Evolutionary conservation across 2,797 vertebrate genomes (phyloP).

Genomic region (Hypotaenidia philippensis): DNA sequence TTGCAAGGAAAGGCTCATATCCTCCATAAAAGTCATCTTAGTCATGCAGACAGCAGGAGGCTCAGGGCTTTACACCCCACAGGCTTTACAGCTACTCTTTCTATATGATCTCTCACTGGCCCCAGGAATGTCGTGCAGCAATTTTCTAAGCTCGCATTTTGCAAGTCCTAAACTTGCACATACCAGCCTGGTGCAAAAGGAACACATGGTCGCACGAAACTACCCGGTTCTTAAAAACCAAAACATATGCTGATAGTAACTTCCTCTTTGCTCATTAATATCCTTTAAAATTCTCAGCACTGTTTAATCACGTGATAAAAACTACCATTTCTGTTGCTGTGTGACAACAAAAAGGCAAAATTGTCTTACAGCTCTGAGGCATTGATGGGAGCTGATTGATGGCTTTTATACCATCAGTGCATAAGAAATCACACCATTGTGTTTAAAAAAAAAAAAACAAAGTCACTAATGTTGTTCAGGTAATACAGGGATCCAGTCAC

Average conservation of each 20-base stretch:
- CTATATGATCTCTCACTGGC: not conserved
- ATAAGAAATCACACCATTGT: not conserved
- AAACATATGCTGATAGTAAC: not conserved
- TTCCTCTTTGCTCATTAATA: slow-evolving; percentile 41
- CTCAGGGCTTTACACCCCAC: not conserved
- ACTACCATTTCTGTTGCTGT: not conserved
- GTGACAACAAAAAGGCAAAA: not conserved
- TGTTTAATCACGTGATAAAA: not conserved
- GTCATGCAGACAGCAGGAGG: not conserved
- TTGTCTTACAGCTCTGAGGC: not conserved
- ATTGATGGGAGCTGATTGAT: fast-evolving
- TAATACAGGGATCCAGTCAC: not conserved
- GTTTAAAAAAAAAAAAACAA: not conserved
- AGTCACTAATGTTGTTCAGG: not conserved
- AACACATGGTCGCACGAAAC: slow-evolving; percentile 13
- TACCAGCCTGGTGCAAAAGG: not conserved
- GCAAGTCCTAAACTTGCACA: not conserved
- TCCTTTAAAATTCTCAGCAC: not conserved
- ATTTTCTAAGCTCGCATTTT: not conserved
- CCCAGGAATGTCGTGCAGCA: not conserved
- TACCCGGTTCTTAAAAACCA: not conserved
- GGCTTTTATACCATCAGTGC: not conserved
- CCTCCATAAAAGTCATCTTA: not conserved
- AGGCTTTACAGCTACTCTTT: not conserved
- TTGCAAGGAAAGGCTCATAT: not conserved